A percentile compares a stretch with the other conserved stretches of the same genome.
Conservation (phyloP, 2,797 vertebrate genomes). For the Darevskia nairensis region DNA sequence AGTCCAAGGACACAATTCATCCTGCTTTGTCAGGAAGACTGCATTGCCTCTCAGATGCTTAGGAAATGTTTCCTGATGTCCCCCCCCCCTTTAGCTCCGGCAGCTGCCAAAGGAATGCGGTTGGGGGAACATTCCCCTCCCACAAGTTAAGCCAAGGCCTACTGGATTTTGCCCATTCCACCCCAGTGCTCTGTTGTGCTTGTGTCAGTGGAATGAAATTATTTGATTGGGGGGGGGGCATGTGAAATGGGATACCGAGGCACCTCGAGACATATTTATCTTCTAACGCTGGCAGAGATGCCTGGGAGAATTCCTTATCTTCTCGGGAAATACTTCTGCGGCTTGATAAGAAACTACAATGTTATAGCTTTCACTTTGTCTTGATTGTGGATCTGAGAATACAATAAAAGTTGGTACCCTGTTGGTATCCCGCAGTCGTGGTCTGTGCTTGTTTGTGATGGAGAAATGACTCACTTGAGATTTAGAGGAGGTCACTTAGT, state of each 20-base stretch:
- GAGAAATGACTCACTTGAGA: neutral
- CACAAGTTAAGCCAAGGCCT: neutral
- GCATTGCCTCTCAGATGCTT: neutral
- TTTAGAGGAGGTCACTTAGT: neutral
- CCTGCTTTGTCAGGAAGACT: constrained; percentile 21
- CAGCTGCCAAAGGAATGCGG: neutral
- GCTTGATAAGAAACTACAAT: neutral
- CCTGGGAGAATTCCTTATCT: neutral
- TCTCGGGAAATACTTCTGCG: neutral
- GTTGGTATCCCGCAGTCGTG: neutral
- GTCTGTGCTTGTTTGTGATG: neutral
- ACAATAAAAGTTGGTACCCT: neutral
- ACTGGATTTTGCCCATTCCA: neutral
- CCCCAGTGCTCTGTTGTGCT: neutral
- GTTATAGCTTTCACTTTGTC: neutral
- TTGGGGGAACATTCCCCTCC: neutral
- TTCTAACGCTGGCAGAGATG: neutral
- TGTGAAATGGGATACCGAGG: neutral
- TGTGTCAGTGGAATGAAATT: neutral
- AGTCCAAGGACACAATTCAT: constrained; percentile 26
- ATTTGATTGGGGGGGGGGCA: neutral
- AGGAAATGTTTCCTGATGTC: neutral
- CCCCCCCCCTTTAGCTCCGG: neutral
- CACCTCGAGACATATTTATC: neutral
- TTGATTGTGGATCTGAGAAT: neutral